Evolutionary conservation across 2,888 invertebrate species (phyloP).

Genomic region (Allophyes oxyacanthae): DNA sequence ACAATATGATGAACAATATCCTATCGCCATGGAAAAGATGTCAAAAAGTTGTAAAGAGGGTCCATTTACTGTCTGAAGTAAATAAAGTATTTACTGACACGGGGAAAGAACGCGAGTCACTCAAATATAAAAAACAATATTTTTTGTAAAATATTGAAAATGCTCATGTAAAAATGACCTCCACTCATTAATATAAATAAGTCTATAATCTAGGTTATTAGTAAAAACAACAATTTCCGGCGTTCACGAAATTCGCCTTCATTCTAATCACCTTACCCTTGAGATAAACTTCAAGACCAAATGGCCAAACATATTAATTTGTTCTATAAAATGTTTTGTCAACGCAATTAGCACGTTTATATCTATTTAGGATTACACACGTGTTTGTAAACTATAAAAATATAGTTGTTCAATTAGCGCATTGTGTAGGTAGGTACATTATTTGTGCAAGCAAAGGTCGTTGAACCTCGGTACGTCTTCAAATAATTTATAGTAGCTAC

Average conservation of each 20-base stretch:
- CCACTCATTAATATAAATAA: no score
- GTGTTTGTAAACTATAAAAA: conserved; percentile 29
- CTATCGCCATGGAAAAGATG: no score
- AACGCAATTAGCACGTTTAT: conserved; percentile 4
- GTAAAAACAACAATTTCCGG: conserved; percentile 15
- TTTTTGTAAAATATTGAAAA: no score
- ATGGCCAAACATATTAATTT: neutral
- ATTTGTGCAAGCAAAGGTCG: conserved; percentile 45
- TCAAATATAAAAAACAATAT: no score
- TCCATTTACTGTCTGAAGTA: no score
- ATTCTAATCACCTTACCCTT: conserved; percentile 14
- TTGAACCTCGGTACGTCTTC: conserved; percentile 35
- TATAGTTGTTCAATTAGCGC: conserved; percentile 43
- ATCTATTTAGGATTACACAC: conserved; percentile 18
- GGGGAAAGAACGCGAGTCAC: no score
- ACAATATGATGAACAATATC: no score
- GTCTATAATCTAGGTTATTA: no score
- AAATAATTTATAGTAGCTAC: conserved; percentile 28
- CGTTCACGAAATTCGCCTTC: conserved; percentile 16
- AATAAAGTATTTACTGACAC: no score
- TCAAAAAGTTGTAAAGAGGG: no score
- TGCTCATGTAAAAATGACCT: no score
- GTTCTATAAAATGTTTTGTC: neutral
- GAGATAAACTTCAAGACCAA: conserved; percentile 3
- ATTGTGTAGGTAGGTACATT: conserved; percentile 42